Conservation (phyloP, 2,888 invertebrate species). For the Oligia latruncula region DNA sequence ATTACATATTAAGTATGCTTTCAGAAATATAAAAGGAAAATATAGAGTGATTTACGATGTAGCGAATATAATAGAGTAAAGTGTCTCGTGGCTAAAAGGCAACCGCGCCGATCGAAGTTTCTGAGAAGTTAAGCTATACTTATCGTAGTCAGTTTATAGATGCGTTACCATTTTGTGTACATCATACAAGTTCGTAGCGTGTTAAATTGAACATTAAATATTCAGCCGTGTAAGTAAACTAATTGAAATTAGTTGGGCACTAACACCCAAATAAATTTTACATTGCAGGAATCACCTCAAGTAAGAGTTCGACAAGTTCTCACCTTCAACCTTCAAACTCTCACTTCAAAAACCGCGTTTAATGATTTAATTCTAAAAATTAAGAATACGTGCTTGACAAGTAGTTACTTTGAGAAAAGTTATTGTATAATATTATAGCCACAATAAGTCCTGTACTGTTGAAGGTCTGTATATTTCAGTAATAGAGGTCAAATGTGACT, state of each 20-base stretch:
- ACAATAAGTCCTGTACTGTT: neutral
- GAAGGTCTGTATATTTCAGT: neutral
- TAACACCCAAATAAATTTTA: too few species aligned
- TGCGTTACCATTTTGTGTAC: neutral
- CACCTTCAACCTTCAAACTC: neutral
- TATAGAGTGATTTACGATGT: neutral
- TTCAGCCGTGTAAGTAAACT: neutral
- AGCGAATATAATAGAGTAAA: neutral
- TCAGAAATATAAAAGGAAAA: slow-evolving; percentile 13
- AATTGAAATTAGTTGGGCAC: neutral
- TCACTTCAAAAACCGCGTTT: neutral
- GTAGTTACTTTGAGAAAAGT: neutral
- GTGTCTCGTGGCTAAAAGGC: neutral
- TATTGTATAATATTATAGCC: neutral
- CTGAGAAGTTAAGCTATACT: neutral
- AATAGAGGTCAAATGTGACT: neutral
- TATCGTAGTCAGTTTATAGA: neutral
- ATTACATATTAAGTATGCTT: slow-evolving; percentile 8
- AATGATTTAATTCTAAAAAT: neutral
- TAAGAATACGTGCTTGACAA: neutral
- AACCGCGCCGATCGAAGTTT: too few species aligned
- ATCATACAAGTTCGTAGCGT: neutral
- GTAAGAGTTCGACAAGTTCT: neutral
- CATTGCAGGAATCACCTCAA: neutral
- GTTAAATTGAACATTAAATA: neutral